A percentile compares a stretch with the other conserved stretches of the same genome.
Conservation (phyloP, 2,797 vertebrate genomes). For the Craterocephalus amniculus region DNA sequence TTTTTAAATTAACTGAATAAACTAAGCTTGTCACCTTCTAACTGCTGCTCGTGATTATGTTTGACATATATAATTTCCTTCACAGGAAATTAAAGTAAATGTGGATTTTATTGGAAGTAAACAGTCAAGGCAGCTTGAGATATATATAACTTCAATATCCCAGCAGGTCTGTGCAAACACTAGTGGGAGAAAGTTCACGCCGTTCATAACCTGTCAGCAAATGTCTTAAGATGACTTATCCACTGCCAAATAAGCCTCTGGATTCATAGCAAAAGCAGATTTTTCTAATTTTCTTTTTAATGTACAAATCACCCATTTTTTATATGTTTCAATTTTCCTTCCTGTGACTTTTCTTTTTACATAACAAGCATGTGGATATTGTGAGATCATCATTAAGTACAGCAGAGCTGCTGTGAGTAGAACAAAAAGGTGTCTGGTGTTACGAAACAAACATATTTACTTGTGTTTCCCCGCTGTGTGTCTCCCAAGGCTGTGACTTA, state of each 20-base stretch:
- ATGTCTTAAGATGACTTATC: slow-evolving; percentile 6
- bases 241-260: background rate
- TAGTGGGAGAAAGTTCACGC: background rate
- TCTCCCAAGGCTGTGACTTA: slow-evolving; percentile 44
- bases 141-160: background rate
- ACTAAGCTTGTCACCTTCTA: background rate
- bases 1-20: background rate
- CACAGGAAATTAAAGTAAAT: slow-evolving; percentile 8
- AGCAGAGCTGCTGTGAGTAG: slow-evolving; percentile 16
- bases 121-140: background rate
- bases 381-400: slow-evolving; percentile 32
- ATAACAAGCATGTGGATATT: slow-evolving; percentile 28
- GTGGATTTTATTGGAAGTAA: background rate
- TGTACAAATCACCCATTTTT: too few species aligned
- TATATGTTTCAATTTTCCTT: slow-evolving; percentile 20
- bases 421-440: slow-evolving; percentile 58
- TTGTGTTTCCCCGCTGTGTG: slow-evolving; percentile 41
- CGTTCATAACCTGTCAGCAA: slow-evolving; percentile 4
- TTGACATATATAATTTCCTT: slow-evolving; percentile 1
- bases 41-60: background rate
- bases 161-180: slow-evolving; percentile 6
- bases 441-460: slow-evolving; percentile 55
- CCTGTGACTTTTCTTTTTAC: background rate
- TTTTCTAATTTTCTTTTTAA: too few species aligned
- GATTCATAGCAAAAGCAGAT: background rate